Base-by-base conservation (phyloP, 2,888 invertebrate species). In the Plagiodera versicolora region DNA sequence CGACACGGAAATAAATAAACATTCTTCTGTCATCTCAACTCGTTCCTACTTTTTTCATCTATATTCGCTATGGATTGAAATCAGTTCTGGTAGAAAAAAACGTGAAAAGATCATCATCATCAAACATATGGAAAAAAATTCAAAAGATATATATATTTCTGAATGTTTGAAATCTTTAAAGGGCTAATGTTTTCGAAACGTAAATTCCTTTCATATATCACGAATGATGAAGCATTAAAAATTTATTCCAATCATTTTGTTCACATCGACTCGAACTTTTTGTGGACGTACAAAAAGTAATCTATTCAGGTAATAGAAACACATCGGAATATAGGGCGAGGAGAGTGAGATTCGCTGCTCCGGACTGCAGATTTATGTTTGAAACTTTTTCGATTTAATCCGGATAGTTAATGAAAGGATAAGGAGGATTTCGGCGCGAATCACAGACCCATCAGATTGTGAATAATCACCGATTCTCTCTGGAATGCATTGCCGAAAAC, bases 401-500 rank as follows among this genome's bases (percentile, higher is more conserved):
- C 70, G 65, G 67, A 70, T 71, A 72, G 71, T 73, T 73, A 75
- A 75, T 74, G 74, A 74, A 74, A 74, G 64, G 52, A 53, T 45
- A 53, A 60, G 50, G 58, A 60, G 62, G 61, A 64, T 60, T 61
- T 59, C 59, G 39, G 58, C 50, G 49, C 54, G 51, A 47, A 49
- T 60, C 55, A 50, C 55, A 58, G 55, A 69, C 66, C 70, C 72
- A 71, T 71, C 72, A 72, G 74, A 73, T 74, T 71, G 74, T 75
- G 73, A 77, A 76, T 77, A 75, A 76, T 77, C 74, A 73, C 71
- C 73, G 73, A 74, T 74, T 75, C 74, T 72, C 73, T 72, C 74
- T 76, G 74, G 72, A 75, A 74, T 71, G 71, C 71, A 72, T 67
- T 68, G 67, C 71, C 71, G 68, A 70, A 47, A 30, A 11, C 61